Percentiles rank a stretch among this genome's conserved stretches.
phyloP scores from a whole-genome alignment of 2,113 vertebrate genomes.

The Podilymbus podiceps region DNA sequence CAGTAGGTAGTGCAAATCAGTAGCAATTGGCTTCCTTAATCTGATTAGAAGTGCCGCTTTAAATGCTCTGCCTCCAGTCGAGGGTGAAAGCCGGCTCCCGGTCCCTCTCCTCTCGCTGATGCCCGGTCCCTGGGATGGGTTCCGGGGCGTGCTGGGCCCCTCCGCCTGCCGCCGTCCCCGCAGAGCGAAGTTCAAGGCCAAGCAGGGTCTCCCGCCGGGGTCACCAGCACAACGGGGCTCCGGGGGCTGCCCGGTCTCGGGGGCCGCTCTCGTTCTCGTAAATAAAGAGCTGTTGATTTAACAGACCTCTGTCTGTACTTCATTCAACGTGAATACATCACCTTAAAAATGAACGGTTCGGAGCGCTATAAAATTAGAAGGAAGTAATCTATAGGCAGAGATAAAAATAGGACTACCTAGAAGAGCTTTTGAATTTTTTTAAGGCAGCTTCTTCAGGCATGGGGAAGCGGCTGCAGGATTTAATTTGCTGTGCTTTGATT shows the following conservation, averaged over 20 bases:
- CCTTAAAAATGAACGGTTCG: not conserved
- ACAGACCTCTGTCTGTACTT: not conserved
- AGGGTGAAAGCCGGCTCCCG: not conserved
- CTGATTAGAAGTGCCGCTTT: not conserved
- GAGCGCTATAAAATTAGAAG: not conserved
- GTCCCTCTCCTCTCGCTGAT: not conserved
- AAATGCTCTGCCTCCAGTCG: not conserved
- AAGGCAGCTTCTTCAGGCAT: not conserved
- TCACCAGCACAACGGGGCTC: not conserved
- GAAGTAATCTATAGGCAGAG: not conserved
- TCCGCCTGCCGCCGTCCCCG: rapidly evolving
- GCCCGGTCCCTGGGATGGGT: not conserved
- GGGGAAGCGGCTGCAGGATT: conserved; percentile 13
- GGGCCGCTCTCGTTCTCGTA: rapidly evolving
- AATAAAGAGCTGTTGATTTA: not conserved
- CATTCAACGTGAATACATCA: not conserved
- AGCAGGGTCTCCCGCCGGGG: rapidly evolving
- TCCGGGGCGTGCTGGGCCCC: not conserved
- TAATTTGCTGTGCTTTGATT: conserved; percentile 44
- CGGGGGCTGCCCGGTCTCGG: not conserved
- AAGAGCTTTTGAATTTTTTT: not conserved
- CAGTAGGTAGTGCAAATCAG: not conserved
- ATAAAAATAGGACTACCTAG: not conserved
- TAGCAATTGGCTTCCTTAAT: not conserved
- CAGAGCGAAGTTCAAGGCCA: not conserved